Base-by-base conservation (phyloP, 2,113 vertebrate species). In the Gorilla gorilla region DNA sequence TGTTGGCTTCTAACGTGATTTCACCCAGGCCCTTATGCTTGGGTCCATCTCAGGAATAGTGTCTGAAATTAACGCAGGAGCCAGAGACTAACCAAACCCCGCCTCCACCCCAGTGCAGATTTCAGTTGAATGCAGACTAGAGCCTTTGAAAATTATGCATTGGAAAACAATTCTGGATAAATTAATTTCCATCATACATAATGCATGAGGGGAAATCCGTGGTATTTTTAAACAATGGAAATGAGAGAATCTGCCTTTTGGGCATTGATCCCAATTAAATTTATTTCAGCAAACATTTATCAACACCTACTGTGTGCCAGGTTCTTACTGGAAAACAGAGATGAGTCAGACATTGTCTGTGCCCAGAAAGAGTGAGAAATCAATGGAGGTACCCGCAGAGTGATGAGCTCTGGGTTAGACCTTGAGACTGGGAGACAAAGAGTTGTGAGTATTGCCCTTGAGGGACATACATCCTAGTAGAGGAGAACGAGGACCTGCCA, bases 261-360 rank as follows among this genome's bases (percentile, higher is more conserved):
- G 93, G 96, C 96, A 93, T 91, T 59, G 25, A 90, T 97, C 89
- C 94, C 89, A 94, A 95, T 89, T 95, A 57, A 52, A 94, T 93
- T 96, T 93, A 93, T 55, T 90, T 95, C 72, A 55, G 91, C 88
- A 97, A 97, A 97, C 94, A 97, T 97, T 97, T 97, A 97, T 96
- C 94, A 91, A 93, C 96, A 97, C 98, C 97, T 98, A 97, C 96
- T 98, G 89, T 97, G 96, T 94, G 96, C 94, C 96, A 96, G 97
- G 43, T 91, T 94, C 93, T 95, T 95, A 64, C 89, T 95, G 91
- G 89, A 97, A 97, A 97, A 94, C 78, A 73, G 40, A 86, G 87
- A 96, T 94, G 96, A 97, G 59, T 97, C 90, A 97, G 81, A 93
- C 83, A 32, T 73, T 57, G 66, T 79, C 45, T 72, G 32, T 75